These are phyloP conservation scores for Brachionus paranguensis DNA, from an alignment of 1,140 invertebrate species.

Conservation along the genomic window DNA sequence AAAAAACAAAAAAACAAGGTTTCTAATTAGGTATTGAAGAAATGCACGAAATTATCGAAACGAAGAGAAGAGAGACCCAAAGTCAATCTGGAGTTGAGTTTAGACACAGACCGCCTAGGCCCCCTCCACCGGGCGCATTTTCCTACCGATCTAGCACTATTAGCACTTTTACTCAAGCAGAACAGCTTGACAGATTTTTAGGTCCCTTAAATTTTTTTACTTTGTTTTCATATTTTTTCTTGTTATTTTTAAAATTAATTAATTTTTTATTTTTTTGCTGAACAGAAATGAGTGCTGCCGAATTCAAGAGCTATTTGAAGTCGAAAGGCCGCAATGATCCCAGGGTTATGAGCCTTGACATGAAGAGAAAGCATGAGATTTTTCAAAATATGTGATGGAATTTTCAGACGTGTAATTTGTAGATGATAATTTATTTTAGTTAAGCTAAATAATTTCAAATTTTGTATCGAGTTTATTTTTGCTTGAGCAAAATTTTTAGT, in stretches of 20 bases:
- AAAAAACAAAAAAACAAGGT: not conserved
- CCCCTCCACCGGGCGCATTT: not conserved
- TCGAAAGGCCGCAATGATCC: slow-evolving; percentile 33
- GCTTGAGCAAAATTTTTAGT: not conserved
- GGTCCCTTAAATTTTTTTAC: not conserved
- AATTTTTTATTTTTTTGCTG: not conserved
- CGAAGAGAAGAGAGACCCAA: not conserved
- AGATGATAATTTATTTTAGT: slow-evolving; percentile 25
- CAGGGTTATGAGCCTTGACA: not conserved
- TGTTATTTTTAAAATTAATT: not conserved
- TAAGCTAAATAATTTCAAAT: not conserved
- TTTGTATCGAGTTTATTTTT: not conserved
- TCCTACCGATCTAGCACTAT: not conserved
- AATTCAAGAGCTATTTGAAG: slow-evolving; percentile 38
- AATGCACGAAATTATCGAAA: not conserved
- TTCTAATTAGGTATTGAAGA: not conserved
- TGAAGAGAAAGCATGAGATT: slow-evolving; percentile 29
- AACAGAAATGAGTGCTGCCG: slow-evolving; percentile 39
- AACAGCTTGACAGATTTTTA: slow-evolving; percentile 15
- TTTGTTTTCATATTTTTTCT: not conserved
- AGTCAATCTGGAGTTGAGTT: not conserved
- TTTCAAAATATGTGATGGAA: slow-evolving; percentile 28
- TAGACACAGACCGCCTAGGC: not conserved
- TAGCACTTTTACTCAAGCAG: not conserved
- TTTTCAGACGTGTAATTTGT: not conserved